Evolutionary conservation across 1,140 invertebrate genomes (phyloP).

Genomic region (Cherax quadricarinatus): DNA sequence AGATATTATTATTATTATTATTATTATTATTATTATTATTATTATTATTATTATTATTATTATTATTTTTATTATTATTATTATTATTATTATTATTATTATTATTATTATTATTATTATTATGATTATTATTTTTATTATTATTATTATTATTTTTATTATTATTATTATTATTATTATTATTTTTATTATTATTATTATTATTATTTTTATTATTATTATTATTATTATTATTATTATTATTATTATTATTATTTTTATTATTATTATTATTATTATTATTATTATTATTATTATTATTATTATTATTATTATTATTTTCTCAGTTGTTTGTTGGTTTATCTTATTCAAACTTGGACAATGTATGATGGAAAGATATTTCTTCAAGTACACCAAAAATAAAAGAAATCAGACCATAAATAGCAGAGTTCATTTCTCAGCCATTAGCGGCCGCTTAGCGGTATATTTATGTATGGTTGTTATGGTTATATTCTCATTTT

Average conservation of each 20-base stretch:
- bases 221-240: slow-evolving; percentile 4
- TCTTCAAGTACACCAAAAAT: no score
- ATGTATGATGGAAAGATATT: no score
- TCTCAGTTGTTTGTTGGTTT: no score
- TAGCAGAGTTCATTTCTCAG: no score
- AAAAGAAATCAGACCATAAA: no score
- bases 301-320: slow-evolving; percentile 13
- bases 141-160: slow-evolving; percentile 9
- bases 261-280: neutral
- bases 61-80: slow-evolving; percentile 9
- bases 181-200: slow-evolving; percentile 9
- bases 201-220: slow-evolving; percentile 8
- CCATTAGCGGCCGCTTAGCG: no score
- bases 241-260: neutral
- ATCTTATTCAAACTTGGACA: no score
- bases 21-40: neutral
- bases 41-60: slow-evolving; percentile 13
- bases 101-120: slow-evolving; percentile 13
- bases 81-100: slow-evolving; percentile 13
- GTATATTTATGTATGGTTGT: no score
- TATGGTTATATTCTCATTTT: no score
- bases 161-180: neutral
- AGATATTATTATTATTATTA: no score
- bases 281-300: slow-evolving; percentile 4
- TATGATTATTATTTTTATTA: no score